A percentile compares a stretch with the other conserved stretches of the same genome.
These are phyloP conservation scores for Florisuga fusca DNA, from an alignment of 2,797 vertebrate species.

Conservation along the genomic window DNA sequence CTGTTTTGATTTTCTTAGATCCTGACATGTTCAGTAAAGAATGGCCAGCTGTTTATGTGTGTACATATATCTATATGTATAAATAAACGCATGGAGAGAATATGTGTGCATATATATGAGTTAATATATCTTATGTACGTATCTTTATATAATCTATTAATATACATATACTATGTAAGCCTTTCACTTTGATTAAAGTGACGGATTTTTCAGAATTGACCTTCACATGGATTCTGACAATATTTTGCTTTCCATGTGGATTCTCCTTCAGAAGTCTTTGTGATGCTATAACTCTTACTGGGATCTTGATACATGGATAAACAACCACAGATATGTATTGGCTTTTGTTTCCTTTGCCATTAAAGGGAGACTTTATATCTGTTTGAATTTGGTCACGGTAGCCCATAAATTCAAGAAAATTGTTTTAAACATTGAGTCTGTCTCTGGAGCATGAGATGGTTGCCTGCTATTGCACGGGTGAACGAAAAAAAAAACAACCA, in stretches of 20 bases:
- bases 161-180: background rate
- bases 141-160: background rate
- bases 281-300: background rate
- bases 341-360: background rate
- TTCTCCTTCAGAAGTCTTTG: background rate
- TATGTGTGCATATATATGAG: background rate
- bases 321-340: background rate
- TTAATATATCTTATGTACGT: background rate
- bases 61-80: background rate
- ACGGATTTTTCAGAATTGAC: background rate
- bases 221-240: background rate
- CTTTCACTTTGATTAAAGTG: background rate
- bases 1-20: background rate
- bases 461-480: background rate
- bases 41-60: slow-evolving; percentile 3
- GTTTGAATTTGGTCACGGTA: background rate
- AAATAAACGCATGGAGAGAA: background rate
- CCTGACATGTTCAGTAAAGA: slow-evolving; percentile 7
- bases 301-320: background rate
- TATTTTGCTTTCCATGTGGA: background rate
- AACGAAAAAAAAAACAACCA: background rate
- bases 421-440: background rate
- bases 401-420: background rate
- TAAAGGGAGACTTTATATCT: background rate
- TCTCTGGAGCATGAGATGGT: background rate